Base-by-base conservation (phyloP, 2,888 invertebrate genomes). In the Agrotis clavis region DNA sequence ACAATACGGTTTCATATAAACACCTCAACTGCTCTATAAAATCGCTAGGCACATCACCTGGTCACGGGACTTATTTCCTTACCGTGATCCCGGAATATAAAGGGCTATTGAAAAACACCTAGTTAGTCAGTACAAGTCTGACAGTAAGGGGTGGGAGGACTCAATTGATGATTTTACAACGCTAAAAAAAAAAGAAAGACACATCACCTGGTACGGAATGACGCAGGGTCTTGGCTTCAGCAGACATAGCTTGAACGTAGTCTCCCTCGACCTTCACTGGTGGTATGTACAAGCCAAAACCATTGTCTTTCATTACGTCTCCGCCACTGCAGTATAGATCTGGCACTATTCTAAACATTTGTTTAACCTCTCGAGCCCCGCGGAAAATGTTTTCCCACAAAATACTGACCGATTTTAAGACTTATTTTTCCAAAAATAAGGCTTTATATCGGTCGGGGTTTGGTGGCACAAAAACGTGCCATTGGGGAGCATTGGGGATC, bases 311-410 rank as follows among this genome's bases (percentile, higher is more conserved):
- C 0, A 90, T 89, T 25, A 97, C 97, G 84, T 97, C 97, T 11
- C 97, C 97, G 18, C 97, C 97, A 71, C 97, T 95, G 85, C 97
- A 97, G 91, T 96, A 97, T 71, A 97, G 93, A 25, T 95, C 93
- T 0, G 97, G 95, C 14, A 97, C 95, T 67, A 97, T 93, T 67
- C 97, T 96, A 82, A 11, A 73, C 59, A 79, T 2, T 51, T 21
- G 4, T 56, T 4, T 54, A n/a, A n/a, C n/a, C n/a, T n/a, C n/a
- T n/a, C n/a, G n/a, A n/a, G n/a, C n/a, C n/a, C n/a, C n/a, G n/a
- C n/a, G n/a, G n/a, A n/a, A n/a, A n/a, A n/a, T n/a, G n/a, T n/a
- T n/a, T n/a, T n/a, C n/a, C n/a, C n/a, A n/a, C n/a, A n/a, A n/a
- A n/a, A n/a, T n/a, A n/a, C n/a, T n/a, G n/a, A n/a, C n/a, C n/a